Percentiles rank a stretch among this genome's conserved stretches.
Evolutionary conservation across 1,140 invertebrate genomes (phyloP).

Genomic region (Caenorhabditis remanei): DNA sequence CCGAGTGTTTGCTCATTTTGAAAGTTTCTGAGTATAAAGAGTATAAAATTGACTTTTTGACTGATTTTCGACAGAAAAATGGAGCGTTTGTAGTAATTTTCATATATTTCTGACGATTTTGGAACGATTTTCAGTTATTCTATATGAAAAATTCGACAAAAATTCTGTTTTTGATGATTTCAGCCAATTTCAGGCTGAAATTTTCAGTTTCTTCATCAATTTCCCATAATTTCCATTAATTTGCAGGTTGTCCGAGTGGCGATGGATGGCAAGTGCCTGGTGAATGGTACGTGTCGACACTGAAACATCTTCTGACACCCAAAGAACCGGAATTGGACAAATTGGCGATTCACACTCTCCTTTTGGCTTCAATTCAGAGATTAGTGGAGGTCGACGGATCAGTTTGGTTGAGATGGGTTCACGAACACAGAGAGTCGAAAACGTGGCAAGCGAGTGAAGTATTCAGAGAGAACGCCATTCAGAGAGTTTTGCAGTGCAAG

Average conservation of each 20-base stretch:
- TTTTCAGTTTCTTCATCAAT: too few relatives aligned
- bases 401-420: slow-evolving; percentile 62
- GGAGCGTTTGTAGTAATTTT: too few relatives aligned
- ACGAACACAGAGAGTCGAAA: slow-evolving; percentile 16
- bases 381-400: slow-evolving; percentile 64
- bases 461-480: slow-evolving; percentile 35
- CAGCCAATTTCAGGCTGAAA: too few relatives aligned
- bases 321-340: slow-evolving; percentile 39
- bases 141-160: too few relatives aligned
- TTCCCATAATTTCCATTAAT: too few relatives aligned
- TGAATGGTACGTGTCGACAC: slow-evolving; percentile 5
- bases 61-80: too few relatives aligned
- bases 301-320: slow-evolving; percentile 21
- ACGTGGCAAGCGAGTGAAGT: slow-evolving; percentile 51
- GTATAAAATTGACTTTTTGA: too few relatives aligned
- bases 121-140: too few relatives aligned
- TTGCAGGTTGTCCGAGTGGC: not conserved
- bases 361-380: slow-evolving; percentile 60
- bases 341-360: slow-evolving; percentile 59
- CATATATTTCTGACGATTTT: too few relatives aligned
- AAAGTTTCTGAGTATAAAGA: too few relatives aligned
- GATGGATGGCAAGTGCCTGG: slow-evolving; percentile 19
- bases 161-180: too few relatives aligned
- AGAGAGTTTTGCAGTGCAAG: slow-evolving; percentile 34
- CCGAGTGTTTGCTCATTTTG: too few relatives aligned